phyloP scores from a whole-genome alignment of 1,140 invertebrate species.

The Arctopsyche grandis region DNA sequence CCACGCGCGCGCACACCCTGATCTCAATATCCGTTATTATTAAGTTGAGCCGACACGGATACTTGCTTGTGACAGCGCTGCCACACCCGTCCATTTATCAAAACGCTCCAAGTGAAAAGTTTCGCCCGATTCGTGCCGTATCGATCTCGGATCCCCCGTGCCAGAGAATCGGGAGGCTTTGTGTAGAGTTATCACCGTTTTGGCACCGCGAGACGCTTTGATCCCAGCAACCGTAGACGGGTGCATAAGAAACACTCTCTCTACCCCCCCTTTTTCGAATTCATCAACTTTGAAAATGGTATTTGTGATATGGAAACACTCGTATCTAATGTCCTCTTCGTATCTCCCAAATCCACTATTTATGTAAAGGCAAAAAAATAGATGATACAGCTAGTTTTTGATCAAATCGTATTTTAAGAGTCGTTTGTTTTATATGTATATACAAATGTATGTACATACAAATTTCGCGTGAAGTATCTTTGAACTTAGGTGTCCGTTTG shows the following conservation, averaged over 20 bases:
- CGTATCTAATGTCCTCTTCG: too few relatives aligned
- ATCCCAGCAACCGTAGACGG: not conserved
- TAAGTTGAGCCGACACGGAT: slow-evolving; percentile 42
- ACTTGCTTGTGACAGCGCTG: slow-evolving; percentile 34
- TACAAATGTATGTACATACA: too few relatives aligned
- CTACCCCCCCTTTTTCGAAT: not conserved
- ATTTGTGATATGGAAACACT: not conserved
- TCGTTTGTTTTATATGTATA: too few relatives aligned
- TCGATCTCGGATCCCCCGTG: slow-evolving; percentile 7
- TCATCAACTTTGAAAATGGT: not conserved
- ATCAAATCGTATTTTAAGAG: too few relatives aligned
- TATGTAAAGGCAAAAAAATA: too few relatives aligned
- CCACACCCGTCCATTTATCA: slow-evolving; percentile 29
- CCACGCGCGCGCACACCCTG: not conserved
- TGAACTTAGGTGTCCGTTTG: too few relatives aligned
- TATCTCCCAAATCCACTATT: too few relatives aligned
- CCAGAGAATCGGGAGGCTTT: slow-evolving; percentile 4
- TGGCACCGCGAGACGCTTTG: slow-evolving; percentile 1
- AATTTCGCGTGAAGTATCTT: too few relatives aligned
- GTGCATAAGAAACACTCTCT: not conserved
- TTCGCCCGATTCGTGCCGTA: not conserved
- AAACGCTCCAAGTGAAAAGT: slow-evolving; percentile 22
- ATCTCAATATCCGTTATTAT: slow-evolving; percentile 37
- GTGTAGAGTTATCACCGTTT: not conserved
- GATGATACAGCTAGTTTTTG: too few relatives aligned